These are phyloP conservation scores for Takifugu ocellatus DNA, from an alignment of 2,797 vertebrate genomes.

Conservation along the genomic window DNA sequence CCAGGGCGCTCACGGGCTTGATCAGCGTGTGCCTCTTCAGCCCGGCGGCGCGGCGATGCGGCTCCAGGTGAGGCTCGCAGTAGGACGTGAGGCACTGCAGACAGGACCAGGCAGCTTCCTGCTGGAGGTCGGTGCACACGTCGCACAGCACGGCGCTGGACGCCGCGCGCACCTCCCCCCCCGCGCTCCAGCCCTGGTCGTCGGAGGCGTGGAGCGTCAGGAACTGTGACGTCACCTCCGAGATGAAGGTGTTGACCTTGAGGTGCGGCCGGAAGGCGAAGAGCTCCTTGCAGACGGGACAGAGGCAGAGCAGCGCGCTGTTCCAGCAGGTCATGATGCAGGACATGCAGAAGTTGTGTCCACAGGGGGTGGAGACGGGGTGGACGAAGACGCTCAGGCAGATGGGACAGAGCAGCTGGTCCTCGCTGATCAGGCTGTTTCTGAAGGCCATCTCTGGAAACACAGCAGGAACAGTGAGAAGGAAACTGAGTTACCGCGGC, in stretches of 20 bases:
- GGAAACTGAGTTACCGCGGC: no score
- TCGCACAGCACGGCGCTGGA: constrained; percentile 33
- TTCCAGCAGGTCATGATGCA: constrained; percentile 54
- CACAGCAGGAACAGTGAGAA: background rate
- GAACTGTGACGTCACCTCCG: constrained; percentile 34
- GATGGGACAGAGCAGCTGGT: constrained; percentile 60
- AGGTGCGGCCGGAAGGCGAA: constrained; percentile 47
- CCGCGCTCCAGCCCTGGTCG: background rate
- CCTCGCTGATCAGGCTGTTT: constrained; percentile 42
- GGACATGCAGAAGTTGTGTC: constrained; percentile 65
- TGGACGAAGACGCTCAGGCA: constrained; percentile 49
- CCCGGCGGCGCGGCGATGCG: constrained; percentile 34
- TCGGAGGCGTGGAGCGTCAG: constrained; percentile 9
- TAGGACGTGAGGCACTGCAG: constrained; percentile 56
- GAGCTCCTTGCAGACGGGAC: constrained; percentile 47
- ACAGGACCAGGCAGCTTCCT: constrained; percentile 51
- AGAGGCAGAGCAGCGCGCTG: background rate
- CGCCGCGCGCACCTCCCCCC: background rate
- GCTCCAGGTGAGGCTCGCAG: constrained; percentile 46
- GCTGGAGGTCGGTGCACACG: constrained; percentile 28
- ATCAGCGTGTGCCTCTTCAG: constrained; percentile 52
- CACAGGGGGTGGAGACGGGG: constrained; percentile 61
- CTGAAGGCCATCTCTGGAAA: constrained; percentile 55
- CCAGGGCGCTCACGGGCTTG: constrained; percentile 14
- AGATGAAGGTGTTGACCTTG: constrained; percentile 63